These are phyloP conservation scores for Nipponia nippon DNA, from an alignment of 2,113 vertebrate genomes.

Conservation along the genomic window DNA sequence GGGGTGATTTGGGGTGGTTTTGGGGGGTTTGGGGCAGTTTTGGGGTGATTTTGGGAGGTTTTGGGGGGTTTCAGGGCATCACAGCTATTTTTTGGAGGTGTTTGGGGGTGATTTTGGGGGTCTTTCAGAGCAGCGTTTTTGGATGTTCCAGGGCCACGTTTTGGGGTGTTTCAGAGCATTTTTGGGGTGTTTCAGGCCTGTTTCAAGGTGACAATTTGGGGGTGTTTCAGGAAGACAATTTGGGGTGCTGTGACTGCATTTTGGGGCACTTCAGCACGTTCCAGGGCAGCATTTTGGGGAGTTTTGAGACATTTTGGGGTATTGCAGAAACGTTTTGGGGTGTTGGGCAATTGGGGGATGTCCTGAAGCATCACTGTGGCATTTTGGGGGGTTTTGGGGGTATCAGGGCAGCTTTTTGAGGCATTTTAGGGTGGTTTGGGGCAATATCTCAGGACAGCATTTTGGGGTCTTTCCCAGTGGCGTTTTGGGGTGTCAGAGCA, in stretches of 20 bases:
- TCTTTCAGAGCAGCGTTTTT: not conserved
- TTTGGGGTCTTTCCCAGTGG: not conserved
- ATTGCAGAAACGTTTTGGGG: not conserved
- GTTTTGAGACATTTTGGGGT: not conserved
- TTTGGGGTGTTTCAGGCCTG: not conserved
- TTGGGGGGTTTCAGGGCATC: too few species aligned
- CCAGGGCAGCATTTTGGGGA: not conserved
- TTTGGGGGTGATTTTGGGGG: not conserved
- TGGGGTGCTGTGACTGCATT: not conserved
- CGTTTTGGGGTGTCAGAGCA: not conserved
- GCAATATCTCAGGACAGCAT: not conserved
- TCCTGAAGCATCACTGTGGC: rapidly evolving
- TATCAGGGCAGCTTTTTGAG: not conserved
- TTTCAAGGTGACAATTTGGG: not conserved
- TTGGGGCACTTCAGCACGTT: not conserved
- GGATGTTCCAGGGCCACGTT: not conserved
- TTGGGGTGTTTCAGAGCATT: not conserved
- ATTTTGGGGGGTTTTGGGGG: not conserved
- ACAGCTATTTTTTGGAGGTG: not conserved
- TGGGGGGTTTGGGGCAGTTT: too few species aligned
- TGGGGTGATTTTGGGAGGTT: too few species aligned
- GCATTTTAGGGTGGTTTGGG: not conserved
- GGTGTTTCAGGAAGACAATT: not conserved
- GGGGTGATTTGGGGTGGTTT: not conserved
- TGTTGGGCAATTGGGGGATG: not conserved